Conservation (phyloP, 30 jellyfish, hydroid and myxozoan genomes). For the Chrysaora quinquecirrha region DNA sequence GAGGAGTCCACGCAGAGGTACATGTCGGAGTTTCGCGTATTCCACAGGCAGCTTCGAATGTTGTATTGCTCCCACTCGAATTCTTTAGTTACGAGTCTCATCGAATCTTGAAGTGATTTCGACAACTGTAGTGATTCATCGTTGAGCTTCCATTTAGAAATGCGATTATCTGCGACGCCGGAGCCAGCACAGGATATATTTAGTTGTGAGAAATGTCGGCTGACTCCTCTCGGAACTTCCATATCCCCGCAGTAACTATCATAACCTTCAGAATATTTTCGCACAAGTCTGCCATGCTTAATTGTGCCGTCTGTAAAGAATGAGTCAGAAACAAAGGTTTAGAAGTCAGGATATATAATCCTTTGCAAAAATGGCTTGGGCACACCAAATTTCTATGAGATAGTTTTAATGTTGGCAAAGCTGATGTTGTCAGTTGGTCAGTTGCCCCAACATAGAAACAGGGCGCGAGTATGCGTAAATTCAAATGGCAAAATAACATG, state of each 20-base stretch:
- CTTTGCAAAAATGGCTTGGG: too few relatives aligned
- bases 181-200: neutral
- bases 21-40: slow-evolving; percentile 16
- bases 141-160: neutral
- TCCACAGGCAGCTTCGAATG: slow-evolving; percentile 4
- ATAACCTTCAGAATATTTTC: too few relatives aligned
- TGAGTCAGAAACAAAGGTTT: too few relatives aligned
- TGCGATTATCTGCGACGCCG: neutral
- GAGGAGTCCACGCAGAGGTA: neutral
- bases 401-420: too few relatives aligned
- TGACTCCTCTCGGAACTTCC: neutral
- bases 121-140: neutral
- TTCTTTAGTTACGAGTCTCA: neutral
- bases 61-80: neutral
- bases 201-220: neutral
- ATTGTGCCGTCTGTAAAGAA: too few relatives aligned
- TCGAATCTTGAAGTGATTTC: neutral
- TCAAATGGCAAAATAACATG: too few relatives aligned
- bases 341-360: too few relatives aligned
- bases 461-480: too few relatives aligned
- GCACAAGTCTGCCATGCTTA: too few relatives aligned
- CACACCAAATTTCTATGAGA: too few relatives aligned
- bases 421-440: too few relatives aligned
- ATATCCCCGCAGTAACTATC: neutral
- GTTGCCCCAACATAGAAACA: too few relatives aligned